phyloP scores from a whole-genome alignment of 1,140 invertebrate genomes.

The Lysiphlebus fabarum region DNA sequence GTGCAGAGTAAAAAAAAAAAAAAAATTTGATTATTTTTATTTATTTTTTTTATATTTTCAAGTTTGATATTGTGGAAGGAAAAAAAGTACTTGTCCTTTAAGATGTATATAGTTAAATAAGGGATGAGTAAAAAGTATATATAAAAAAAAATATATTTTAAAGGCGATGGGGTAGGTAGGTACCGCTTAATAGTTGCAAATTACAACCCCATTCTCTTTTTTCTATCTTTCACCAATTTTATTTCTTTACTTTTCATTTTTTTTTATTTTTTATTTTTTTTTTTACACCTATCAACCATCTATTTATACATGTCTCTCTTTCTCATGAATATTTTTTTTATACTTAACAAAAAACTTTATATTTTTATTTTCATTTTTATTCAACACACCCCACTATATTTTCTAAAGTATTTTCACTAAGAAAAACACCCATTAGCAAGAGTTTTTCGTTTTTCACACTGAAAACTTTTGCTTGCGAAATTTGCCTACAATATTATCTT shows the following conservation, averaged over 20 bases:
- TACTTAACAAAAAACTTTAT: constrained; percentile 10
- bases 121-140: background rate
- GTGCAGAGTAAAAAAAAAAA: too few species aligned
- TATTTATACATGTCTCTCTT: background rate
- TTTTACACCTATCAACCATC: constrained; percentile 3
- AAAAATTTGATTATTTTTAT: too few species aligned
- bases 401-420: constrained; percentile 50
- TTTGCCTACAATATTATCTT: constrained; percentile 31
- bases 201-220: constrained; percentile 37
- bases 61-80: background rate
- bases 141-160: constrained; percentile 17
- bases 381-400: constrained; percentile 7
- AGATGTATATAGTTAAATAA: constrained; percentile 9
- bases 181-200: constrained; percentile 46
- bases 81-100: constrained; percentile 12
- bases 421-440: constrained; percentile 56
- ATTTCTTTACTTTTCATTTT: background rate
- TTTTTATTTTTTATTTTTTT: constrained; percentile 31
- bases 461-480: constrained; percentile 44
- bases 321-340: constrained; percentile 6
- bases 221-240: background rate
- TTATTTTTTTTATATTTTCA: too few species aligned
- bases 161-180: constrained; percentile 27
- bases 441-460: constrained; percentile 52
- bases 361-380: constrained; percentile 6